Conservation (phyloP, 2,113 vertebrate genomes). For the Geococcyx californianus region DNA sequence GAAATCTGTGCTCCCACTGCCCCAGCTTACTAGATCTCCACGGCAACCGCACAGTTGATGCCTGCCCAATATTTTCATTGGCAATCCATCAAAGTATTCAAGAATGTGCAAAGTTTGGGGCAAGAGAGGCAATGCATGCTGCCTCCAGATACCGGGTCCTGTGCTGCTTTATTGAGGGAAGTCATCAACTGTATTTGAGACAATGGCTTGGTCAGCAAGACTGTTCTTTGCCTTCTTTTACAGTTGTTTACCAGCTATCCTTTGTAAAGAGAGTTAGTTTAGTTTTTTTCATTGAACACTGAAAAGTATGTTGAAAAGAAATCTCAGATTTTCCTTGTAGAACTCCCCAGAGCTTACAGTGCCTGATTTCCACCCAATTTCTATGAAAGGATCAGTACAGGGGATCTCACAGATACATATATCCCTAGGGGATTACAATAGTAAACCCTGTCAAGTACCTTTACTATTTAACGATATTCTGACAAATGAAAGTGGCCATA, state of each 20-base stretch:
- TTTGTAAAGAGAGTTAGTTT: accelerated
- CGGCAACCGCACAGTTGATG: slow-evolving; percentile 67
- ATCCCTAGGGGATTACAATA: background rate
- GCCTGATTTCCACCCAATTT: background rate
- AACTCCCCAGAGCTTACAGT: background rate
- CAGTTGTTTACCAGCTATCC: accelerated
- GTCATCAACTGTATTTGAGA: background rate
- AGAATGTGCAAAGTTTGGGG: slow-evolving; percentile 47
- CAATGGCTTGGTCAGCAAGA: background rate
- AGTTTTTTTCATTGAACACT: background rate
- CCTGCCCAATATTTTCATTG: slow-evolving; percentile 81
- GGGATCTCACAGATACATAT: background rate
- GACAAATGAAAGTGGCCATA: background rate
- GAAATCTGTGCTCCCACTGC: slow-evolving; percentile 76
- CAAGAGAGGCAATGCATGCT: background rate
- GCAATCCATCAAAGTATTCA: slow-evolving; percentile 75
- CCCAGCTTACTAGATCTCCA: slow-evolving; percentile 63
- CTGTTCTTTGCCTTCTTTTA: background rate
- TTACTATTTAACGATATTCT: background rate
- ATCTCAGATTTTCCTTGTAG: background rate
- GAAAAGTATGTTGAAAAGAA: background rate
- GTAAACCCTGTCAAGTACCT: background rate
- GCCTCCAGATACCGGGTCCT: background rate
- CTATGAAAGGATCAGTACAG: background rate
- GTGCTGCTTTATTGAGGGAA: background rate